Evolutionary conservation across 2,797 vertebrate species (phyloP), one percentile per base, ranked within the genome.

Genomic region (Aldrovandia affinis): DNA sequence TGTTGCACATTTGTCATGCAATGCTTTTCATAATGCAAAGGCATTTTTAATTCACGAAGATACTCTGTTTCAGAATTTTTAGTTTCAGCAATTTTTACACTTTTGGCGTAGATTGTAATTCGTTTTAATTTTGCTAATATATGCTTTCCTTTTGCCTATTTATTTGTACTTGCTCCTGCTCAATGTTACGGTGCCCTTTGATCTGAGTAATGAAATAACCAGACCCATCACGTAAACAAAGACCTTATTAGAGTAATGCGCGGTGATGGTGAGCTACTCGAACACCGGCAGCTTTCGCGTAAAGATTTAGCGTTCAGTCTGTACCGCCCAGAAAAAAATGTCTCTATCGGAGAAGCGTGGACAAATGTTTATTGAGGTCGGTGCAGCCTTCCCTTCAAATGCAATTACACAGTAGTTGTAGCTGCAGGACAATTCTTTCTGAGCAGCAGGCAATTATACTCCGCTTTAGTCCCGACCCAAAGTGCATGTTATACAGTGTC

Each of bases 331-430:
- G 25, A 12, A 42, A 39, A 75, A 44, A 78, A 14, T 28, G 63
- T 10, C 55, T 14, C 18, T 15, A 20, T 57, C 55, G 12, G 55
- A 20, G 55, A 39, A 70, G 10, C 18, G 33, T 12, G 25, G 7
- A 83, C 57, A 80, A 59, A 78, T 79, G 59, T 83, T 59, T 80
- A 50, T 86, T 86, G 80, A 85, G 80, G 80, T 81, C 81, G 81
- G 68, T 81, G 84, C 84, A 85, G 65, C 70, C 65, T 83, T 81
- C 73, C 59, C 47, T 83, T 85, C 73, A 85, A 85, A 85, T 83
- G 42, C 75, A 83, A 85, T 70, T 79, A 85, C 75, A 83, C 81
- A 82, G 55, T 59, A 59, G 73, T 15, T 44, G n/a, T 9, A 77
- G 63, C 78, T 14, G 50, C 63, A 44, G 81, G 61, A 82, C 30